A percentile compares a stretch with the other conserved stretches of the same genome.
phyloP scores from a whole-genome alignment of 1,140 invertebrate species.

The Venustaconcha ellipsiformis region DNA sequence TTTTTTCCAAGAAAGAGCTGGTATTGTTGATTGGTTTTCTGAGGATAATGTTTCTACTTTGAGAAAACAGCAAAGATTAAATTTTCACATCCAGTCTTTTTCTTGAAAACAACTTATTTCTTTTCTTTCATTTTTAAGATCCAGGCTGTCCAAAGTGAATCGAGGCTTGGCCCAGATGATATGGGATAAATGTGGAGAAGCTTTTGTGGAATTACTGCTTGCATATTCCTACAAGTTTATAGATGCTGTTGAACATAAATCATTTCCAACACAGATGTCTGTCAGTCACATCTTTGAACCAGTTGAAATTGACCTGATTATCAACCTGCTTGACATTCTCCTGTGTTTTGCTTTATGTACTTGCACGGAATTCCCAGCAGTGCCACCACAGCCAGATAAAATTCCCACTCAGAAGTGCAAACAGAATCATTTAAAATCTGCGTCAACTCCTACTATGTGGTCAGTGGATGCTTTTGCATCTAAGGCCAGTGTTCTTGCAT shows the following conservation, averaged over 20 bases:
- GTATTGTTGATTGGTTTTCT: too few species aligned
- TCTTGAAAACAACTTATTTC: background rate
- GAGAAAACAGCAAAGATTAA: background rate
- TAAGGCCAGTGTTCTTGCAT: background rate
- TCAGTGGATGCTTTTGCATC: background rate
- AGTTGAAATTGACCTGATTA: slow-evolving; percentile 36
- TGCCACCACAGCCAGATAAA: slow-evolving; percentile 23
- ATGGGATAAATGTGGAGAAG: slow-evolving; percentile 35
- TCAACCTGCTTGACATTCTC: slow-evolving; percentile 31
- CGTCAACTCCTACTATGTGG: slow-evolving; percentile 7
- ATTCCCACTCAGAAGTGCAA: background rate
- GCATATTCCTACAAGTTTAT: slow-evolving; percentile 34
- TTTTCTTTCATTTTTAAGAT: slow-evolving; percentile 12
- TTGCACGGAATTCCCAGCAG: slow-evolving; percentile 25
- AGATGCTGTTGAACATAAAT: background rate
- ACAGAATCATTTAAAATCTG: slow-evolving; percentile 15
- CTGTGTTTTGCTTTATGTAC: slow-evolving; percentile 39
- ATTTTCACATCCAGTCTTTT: background rate
- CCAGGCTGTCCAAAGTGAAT: slow-evolving; percentile 36
- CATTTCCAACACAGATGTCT: background rate
- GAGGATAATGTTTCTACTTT: too few species aligned
- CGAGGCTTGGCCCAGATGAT: slow-evolving; percentile 32
- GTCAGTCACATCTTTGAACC: slow-evolving; percentile 17
- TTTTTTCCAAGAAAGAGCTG: too few species aligned
- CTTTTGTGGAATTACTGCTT: slow-evolving; percentile 21